phyloP scores from a whole-genome alignment of 2,797 vertebrate genomes.

The Hoplostethus atlanticus region DNA sequence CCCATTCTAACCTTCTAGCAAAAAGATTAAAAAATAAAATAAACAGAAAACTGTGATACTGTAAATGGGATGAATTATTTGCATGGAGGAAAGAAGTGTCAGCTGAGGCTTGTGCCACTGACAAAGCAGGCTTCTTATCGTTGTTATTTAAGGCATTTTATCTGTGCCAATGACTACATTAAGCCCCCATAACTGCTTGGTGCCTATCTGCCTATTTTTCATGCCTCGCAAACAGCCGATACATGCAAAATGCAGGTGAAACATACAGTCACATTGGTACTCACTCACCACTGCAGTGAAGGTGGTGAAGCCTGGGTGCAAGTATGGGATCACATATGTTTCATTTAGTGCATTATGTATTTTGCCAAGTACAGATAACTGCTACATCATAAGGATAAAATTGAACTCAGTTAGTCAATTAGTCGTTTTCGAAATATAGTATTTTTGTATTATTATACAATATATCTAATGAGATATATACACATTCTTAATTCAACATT shows the following conservation, averaged over 20 bases:
- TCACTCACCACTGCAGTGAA: constrained; percentile 48
- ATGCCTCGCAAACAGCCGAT: constrained; percentile 57
- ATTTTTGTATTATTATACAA: constrained; percentile 9
- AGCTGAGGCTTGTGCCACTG: constrained; percentile 70
- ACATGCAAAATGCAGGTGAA: constrained; percentile 71
- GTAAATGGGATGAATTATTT: constrained; percentile 63
- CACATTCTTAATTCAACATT: not conserved
- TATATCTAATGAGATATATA: no score
- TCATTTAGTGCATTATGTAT: not conserved
- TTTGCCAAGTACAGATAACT: not conserved
- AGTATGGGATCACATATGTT: constrained; percentile 41
- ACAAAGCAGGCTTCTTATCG: constrained; percentile 80
- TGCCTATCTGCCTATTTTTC: constrained; percentile 69
- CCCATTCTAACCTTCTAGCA: not conserved
- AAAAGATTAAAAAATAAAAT: not conserved
- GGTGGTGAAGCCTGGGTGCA: constrained; percentile 10
- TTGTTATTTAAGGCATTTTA: constrained; percentile 73
- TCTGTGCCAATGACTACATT: constrained; percentile 85
- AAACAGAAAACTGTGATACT: constrained; percentile 12
- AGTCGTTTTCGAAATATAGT: no score
- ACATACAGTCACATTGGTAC: constrained; percentile 40
- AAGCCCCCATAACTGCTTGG: constrained; percentile 71
- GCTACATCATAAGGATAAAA: constrained; percentile 11
- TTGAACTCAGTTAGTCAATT: no score
- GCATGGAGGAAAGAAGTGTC: constrained; percentile 61